Base-by-base conservation (phyloP, 2,888 invertebrate genomes). In the Drosophila buzzatii region DNA sequence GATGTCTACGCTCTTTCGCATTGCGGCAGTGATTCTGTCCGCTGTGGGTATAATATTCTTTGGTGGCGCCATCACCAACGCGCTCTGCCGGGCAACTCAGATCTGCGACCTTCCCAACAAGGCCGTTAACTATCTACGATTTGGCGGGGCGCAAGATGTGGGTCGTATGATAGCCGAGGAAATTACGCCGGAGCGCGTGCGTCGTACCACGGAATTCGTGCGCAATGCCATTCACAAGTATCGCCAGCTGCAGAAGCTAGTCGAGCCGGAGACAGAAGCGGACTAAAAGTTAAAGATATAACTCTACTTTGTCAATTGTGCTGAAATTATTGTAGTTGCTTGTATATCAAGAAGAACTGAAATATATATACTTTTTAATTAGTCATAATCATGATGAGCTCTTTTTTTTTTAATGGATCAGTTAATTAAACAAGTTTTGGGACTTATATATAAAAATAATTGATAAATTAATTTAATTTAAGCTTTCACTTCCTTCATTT, bases 181-280 rank as follows among this genome's bases (percentile, higher is more conserved):
- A 79, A 93, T 95, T 76, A 94, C 94, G 0, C 94, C 94, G 2
- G 95, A 95, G 60, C 93, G 93, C 55, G 92, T 95, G 44, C 93
- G 94, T 23, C 92, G 94, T 10, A 94, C 94, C 0, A 93, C 94
- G 0, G 92, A 93, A 23, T 92, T 95, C 51, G 94, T 95, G 1
- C 93, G 93, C 69, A 93, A 93, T 52, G 95, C 95, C 12, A 93
- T 95, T 59, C 94, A 94, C 39, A 95, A 94, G 83, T 95, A 95
- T 84, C 92, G 80, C 7, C 85, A 91, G 56, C 61, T 93, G 66
- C 93, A 93, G 71, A 85, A 85, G 35, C 65, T 82, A 12, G 70
- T 85, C 23, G 75, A 70, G 9, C 63, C 67, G 0, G 72, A 78
- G 18, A 27, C 42, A 16, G 14, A 58, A 7, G 18, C 33, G 33